Conservation (phyloP, 2,113 vertebrate genomes). For the Halichoerus grypus region DNA sequence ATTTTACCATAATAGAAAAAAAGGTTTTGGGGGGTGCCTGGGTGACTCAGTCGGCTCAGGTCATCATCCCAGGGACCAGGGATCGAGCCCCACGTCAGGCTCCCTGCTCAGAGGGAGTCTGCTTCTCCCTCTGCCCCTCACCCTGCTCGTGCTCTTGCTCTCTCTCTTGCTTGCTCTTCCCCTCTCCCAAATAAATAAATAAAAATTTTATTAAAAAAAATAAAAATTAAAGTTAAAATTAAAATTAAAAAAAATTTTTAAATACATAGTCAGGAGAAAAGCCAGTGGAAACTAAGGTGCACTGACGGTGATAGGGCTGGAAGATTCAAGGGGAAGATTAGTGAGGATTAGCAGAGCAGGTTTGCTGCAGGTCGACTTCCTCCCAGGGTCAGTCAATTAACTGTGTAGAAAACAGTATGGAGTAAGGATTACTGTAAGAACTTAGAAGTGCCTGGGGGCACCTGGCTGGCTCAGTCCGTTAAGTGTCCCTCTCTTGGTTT, state of each 20-base stretch:
- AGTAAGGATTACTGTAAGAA: neutral
- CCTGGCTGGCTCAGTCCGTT: neutral
- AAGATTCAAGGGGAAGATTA: neutral
- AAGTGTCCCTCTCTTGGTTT: neutral
- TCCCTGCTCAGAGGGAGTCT: neutral
- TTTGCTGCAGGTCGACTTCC: neutral
- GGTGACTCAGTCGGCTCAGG: neutral
- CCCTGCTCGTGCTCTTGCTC: neutral
- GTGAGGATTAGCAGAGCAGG: neutral
- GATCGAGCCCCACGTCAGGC: neutral
- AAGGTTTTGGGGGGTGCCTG: neutral
- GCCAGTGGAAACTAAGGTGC: neutral
- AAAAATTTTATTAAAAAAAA: neutral
- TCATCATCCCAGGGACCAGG: neutral
- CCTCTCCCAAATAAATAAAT: neutral
- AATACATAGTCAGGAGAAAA: neutral
- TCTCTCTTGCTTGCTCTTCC: too few species aligned
- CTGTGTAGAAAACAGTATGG: neutral
- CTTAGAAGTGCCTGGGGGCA: neutral
- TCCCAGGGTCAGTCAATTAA: neutral
- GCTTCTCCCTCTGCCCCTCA: neutral
- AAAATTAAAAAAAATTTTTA: neutral
- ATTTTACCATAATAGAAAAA: neutral
- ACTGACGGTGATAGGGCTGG: neutral
- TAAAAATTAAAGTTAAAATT: too few species aligned